phyloP scores from a whole-genome alignment of 2,888 invertebrate species.

The Temnothorax rugatulus region DNA sequence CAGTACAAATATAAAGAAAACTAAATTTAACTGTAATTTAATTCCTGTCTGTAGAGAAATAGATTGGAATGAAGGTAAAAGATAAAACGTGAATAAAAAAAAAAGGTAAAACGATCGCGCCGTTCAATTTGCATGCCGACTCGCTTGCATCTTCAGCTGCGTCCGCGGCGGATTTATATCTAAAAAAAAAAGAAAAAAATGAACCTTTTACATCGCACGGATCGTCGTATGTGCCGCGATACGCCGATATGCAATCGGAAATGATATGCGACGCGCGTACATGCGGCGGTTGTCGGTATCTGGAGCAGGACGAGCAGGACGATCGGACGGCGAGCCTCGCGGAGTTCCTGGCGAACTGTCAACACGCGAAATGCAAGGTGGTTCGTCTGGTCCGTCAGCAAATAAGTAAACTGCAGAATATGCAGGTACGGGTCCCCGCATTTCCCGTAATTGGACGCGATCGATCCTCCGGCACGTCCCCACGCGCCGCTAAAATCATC shows the following conservation, averaged over 20 bases:
- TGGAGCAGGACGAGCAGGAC: conserved; percentile 27
- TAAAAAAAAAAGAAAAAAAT: not conserved
- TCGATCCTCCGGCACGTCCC: conserved; percentile 24
- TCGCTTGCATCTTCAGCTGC: conserved; percentile 20
- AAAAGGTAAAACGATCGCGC: conserved; percentile 26
- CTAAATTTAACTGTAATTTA: not conserved
- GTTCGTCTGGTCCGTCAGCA: conserved; percentile 77
- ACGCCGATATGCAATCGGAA: not conserved
- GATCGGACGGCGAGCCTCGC: conserved; percentile 48
- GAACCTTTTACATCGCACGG: not conserved
- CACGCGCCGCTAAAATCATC: not conserved
- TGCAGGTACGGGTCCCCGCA: conserved; percentile 66
- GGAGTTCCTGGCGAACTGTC: conserved; percentile 73
- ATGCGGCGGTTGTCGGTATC: conserved; percentile 48
- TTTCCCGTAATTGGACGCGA: conserved; percentile 46
- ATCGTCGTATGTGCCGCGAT: not conserved
- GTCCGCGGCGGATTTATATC: not conserved
- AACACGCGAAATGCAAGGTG: conserved; percentile 79
- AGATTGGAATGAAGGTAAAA: not conserved
- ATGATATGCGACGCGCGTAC: conserved; percentile 69
- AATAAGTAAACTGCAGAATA: conserved; percentile 73
- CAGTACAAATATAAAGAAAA: not conserved
- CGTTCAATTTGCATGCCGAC: not conserved
- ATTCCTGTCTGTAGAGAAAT: not conserved
- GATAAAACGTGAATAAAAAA: not conserved